These are phyloP conservation scores for Oncopodura yosiiana DNA, from an alignment of 1,140 invertebrate species.

Conservation along the genomic window DNA sequence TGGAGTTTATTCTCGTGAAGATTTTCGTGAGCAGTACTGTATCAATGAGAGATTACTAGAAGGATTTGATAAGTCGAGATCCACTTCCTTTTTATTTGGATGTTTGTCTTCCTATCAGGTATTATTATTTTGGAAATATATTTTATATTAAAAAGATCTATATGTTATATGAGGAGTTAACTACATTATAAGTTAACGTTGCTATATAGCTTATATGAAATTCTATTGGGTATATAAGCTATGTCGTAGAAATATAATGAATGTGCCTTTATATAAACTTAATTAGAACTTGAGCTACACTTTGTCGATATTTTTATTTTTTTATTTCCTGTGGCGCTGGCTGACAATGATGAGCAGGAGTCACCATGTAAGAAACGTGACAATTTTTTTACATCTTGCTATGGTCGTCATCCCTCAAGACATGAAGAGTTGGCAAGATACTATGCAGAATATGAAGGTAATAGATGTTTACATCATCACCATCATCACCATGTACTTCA, in stretches of 20 bases:
- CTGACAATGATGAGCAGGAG: slow-evolving; percentile 35
- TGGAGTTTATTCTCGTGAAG: slow-evolving; percentile 77
- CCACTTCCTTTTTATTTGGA: slow-evolving; percentile 65
- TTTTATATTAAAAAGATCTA: neutral
- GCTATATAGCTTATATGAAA: too few species aligned
- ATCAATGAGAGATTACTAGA: slow-evolving; percentile 79
- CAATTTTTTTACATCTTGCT: slow-evolving; percentile 39
- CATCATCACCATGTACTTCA: neutral
- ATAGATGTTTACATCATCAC: neutral
- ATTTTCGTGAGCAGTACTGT: slow-evolving; percentile 81
- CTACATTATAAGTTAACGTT: too few species aligned
- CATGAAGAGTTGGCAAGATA: slow-evolving; percentile 27
- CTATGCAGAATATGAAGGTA: neutral
- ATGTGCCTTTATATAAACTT: too few species aligned
- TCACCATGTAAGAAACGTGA: slow-evolving; percentile 40
- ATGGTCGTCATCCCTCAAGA: slow-evolving; percentile 36
- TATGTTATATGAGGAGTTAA: slow-evolving; percentile 8
- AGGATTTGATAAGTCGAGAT: slow-evolving; percentile 59
- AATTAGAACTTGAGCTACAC: too few species aligned
- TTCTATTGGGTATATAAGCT: too few species aligned
- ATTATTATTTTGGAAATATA: neutral
- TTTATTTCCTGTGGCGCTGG: too few species aligned
- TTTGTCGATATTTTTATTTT: too few species aligned
- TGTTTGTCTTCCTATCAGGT: slow-evolving; percentile 67
- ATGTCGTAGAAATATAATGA: too few species aligned